A percentile compares a stretch with the other conserved stretches of the same genome.
phyloP scores from a whole-genome alignment of 2,797 vertebrate genomes.

The Lutjanus argentimaculatus region DNA sequence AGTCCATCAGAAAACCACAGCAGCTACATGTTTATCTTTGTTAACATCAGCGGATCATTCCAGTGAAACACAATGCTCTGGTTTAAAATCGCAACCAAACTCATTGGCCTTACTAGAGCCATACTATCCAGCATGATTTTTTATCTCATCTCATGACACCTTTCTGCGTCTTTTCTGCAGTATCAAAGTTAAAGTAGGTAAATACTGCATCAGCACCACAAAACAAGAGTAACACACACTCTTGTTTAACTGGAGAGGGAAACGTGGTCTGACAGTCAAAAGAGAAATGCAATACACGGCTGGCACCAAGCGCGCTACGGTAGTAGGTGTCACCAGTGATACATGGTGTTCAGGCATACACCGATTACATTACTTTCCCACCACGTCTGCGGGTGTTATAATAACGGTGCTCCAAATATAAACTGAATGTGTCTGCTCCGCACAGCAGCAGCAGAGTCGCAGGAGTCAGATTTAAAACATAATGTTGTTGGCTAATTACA shows the following conservation, averaged over 20 bases:
- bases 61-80: constrained; percentile 2
- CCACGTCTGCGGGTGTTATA: no score
- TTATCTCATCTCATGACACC: neutral
- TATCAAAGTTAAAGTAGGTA: neutral
- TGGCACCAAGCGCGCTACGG: neutral
- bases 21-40: neutral
- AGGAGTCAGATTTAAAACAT: no score
- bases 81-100: constrained; percentile 11
- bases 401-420: no score
- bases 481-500: no score
- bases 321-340: no score
- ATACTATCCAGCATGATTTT: neutral
- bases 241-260: neutral
- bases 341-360: no score
- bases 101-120: neutral
- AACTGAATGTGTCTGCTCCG: no score
- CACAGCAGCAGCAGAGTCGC: no score
- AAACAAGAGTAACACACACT: no score
- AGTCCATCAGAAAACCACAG: neutral
- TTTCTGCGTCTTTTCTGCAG: neutral
- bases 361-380: no score
- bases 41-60: neutral
- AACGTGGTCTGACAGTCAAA: neutral
- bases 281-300: neutral
- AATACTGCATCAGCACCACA: no score